phyloP scores from a whole-genome alignment of 2,888 invertebrate species.

The Ellobium chinense region DNA sequence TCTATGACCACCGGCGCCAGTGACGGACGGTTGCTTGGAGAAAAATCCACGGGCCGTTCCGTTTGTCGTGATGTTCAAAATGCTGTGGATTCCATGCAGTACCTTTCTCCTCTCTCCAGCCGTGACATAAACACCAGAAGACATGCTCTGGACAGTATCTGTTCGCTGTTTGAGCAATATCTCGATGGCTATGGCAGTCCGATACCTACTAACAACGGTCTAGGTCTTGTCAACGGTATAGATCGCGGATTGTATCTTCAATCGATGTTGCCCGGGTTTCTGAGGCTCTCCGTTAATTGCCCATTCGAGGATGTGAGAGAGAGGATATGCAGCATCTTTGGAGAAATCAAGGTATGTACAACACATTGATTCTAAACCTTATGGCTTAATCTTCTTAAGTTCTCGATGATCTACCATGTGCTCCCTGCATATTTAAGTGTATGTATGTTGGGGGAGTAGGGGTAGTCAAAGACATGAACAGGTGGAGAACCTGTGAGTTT shows the following conservation, averaged over 20 bases:
- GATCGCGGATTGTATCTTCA: conserved; percentile 80
- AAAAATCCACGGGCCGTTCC: background rate
- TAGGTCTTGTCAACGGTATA: conserved; percentile 38
- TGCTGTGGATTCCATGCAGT: conserved; percentile 48
- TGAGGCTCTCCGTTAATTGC: conserved; percentile 82
- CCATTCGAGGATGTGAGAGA: conserved; percentile 83
- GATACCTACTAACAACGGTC: conserved; percentile 1
- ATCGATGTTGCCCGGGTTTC: conserved; percentile 82
- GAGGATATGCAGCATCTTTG: conserved; percentile 82
- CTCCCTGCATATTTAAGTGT: too few relatives aligned
- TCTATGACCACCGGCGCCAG: too few relatives aligned
- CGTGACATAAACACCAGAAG: conserved; percentile 50
- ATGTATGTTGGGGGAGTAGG: too few relatives aligned
- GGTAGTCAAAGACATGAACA: too few relatives aligned
- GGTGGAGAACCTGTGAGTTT: too few relatives aligned
- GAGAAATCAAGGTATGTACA: conserved; percentile 82
- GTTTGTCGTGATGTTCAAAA: conserved; percentile 7
- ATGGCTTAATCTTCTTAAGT: too few relatives aligned
- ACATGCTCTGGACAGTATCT: conserved; percentile 51
- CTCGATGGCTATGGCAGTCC: conserved; percentile 62
- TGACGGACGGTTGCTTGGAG: background rate
- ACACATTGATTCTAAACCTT: too few relatives aligned
- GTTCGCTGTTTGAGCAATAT: conserved; percentile 55
- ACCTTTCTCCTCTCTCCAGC: conserved; percentile 52
- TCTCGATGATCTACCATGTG: too few relatives aligned